These are phyloP conservation scores for Cerceris ruficornis DNA, from an alignment of 2,888 invertebrate genomes.

Conservation along the genomic window DNA sequence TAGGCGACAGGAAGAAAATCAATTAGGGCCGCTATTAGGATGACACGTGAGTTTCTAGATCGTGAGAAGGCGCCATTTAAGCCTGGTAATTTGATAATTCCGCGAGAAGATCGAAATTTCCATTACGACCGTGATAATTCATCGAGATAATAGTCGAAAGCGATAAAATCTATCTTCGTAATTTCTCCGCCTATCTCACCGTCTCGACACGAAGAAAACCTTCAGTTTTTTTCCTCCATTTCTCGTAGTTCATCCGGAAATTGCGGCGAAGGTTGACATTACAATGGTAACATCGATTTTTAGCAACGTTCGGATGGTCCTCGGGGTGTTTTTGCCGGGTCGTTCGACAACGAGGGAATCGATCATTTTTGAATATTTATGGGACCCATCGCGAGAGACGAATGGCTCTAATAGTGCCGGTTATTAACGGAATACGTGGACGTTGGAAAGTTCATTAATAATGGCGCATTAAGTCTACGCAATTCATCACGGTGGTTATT, in stretches of 20 bases:
- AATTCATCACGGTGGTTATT: not conserved
- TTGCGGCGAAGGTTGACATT: no score
- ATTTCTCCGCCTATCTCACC: no score
- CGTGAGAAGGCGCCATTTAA: not conserved
- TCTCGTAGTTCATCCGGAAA: no score
- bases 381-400: not conserved
- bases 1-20: slow-evolving; percentile 16
- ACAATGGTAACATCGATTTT: no score
- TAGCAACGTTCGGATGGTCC: no score
- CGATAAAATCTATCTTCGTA: not conserved
- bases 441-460: slow-evolving; percentile 4
- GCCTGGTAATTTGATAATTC: slow-evolving; percentile 13
- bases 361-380: not conserved
- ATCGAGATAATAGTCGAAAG: slow-evolving; percentile 23
- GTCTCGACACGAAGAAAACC: no score
- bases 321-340: no score
- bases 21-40: slow-evolving; percentile 31
- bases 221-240: no score
- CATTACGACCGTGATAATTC: slow-evolving; percentile 23
- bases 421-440: not conserved
- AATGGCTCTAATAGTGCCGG: not conserved
- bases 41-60: not conserved
- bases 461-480: not conserved
- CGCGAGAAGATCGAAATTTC: slow-evolving; percentile 5
- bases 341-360: no score